Conservation (phyloP, 2,888 invertebrate genomes). For the Brachyptera risi region DNA sequence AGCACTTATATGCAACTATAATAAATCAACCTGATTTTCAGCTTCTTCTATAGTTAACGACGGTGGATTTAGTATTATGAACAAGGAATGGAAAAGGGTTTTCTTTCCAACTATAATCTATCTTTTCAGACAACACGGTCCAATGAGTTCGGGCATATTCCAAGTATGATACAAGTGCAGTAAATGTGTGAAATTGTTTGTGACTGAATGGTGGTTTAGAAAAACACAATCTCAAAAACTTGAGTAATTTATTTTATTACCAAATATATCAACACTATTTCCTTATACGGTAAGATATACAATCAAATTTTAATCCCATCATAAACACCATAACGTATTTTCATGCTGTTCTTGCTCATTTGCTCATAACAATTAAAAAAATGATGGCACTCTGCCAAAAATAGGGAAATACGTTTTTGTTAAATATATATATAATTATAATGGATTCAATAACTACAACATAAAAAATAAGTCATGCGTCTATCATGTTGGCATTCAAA, state of each 20-base stretch:
- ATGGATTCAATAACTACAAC: background rate
- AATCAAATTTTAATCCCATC: slow-evolving; percentile 12
- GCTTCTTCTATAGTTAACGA: too few relatives aligned
- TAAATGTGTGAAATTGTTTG: too few relatives aligned
- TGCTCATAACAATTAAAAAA: slow-evolving; percentile 10
- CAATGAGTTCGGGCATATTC: too few relatives aligned
- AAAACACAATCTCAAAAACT: too few relatives aligned
- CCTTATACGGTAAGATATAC: slow-evolving; percentile 17
- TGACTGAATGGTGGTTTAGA: too few relatives aligned
- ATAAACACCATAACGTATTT: background rate
- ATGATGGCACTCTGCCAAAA: slow-evolving; percentile 14
- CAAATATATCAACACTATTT: slow-evolving; percentile 27
- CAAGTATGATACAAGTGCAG: too few relatives aligned
- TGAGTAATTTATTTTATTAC: slow-evolving; percentile 26
- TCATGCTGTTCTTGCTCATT: slow-evolving; percentile 1
- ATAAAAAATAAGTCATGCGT: background rate
- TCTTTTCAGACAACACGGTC: too few relatives aligned
- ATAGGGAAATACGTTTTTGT: slow-evolving; percentile 18
- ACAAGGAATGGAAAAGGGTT: too few relatives aligned
- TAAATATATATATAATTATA: background rate
- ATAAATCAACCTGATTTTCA: too few relatives aligned
- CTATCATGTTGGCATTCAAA: background rate
- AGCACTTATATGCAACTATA: too few relatives aligned
- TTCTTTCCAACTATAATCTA: too few relatives aligned
- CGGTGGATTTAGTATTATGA: too few relatives aligned